These are phyloP conservation scores for Cyclophora albipunctata DNA, from an alignment of 2,888 invertebrate genomes.

Conservation along the genomic window DNA sequence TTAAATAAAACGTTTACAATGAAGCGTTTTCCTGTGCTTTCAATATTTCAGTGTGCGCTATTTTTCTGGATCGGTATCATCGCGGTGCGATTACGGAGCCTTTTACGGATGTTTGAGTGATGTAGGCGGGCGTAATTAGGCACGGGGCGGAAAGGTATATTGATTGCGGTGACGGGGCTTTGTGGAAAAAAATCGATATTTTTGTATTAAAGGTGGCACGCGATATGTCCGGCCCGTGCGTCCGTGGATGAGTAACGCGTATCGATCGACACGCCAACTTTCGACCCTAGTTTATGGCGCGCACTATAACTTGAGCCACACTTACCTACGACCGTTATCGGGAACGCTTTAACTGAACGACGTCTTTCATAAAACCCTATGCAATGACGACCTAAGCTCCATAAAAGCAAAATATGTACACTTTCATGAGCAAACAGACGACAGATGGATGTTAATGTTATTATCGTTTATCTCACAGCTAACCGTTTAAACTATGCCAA, in stretches of 20 bases:
- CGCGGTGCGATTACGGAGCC: slow-evolving; percentile 52
- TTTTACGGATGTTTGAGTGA: slow-evolving; percentile 68
- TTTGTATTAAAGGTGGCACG: slow-evolving; percentile 72
- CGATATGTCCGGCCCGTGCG: slow-evolving; percentile 66
- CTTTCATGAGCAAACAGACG: slow-evolving; percentile 14
- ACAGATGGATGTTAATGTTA: slow-evolving; percentile 1
- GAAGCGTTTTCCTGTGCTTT: slow-evolving; percentile 74
- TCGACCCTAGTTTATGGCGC: slow-evolving; percentile 61
- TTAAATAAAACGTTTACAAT: slow-evolving; percentile 76
- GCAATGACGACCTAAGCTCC: slow-evolving; percentile 18
- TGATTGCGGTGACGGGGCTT: slow-evolving; percentile 74
- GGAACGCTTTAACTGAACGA: slow-evolving; percentile 34
- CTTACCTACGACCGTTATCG: slow-evolving; percentile 36
- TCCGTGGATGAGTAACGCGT: slow-evolving; percentile 61
- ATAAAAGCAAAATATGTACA: slow-evolving; percentile 21
- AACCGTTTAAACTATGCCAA: too few species aligned
- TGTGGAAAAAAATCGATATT: slow-evolving; percentile 70
- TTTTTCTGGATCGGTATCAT: slow-evolving; percentile 61
- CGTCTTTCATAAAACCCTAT: slow-evolving; percentile 34
- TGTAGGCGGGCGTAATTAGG: slow-evolving; percentile 73
- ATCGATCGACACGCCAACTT: slow-evolving; percentile 62
- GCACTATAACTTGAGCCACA: slow-evolving; percentile 48
- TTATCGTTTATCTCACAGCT: too few species aligned
- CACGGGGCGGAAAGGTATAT: slow-evolving; percentile 73
- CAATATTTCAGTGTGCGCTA: slow-evolving; percentile 69